A percentile compares a stretch with the other conserved stretches of the same genome.
These are phyloP conservation scores for Tipula vernalis DNA, from an alignment of 2,888 invertebrate species.

Conservation along the genomic window DNA sequence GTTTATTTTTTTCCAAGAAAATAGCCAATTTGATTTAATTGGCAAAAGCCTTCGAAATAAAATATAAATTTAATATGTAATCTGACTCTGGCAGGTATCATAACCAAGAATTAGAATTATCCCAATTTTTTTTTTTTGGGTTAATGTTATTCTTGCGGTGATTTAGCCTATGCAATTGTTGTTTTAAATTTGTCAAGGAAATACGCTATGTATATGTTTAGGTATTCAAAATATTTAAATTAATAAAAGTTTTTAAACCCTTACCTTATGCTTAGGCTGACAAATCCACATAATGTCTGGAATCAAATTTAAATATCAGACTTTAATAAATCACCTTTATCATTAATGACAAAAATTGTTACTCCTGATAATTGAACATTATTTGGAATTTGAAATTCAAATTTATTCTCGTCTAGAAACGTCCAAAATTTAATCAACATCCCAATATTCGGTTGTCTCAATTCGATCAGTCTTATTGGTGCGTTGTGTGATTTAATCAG, in stretches of 20 bases:
- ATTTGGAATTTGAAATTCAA: constrained; percentile 13
- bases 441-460: neutral
- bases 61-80: too few species aligned
- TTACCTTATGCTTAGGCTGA: neutral
- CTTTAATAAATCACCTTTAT: constrained; percentile 12
- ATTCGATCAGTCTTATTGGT: constrained; percentile 25
- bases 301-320: neutral
- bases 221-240: too few species aligned
- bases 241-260: neutral
- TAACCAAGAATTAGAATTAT: too few species aligned
- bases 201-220: too few species aligned
- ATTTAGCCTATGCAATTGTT: too few species aligned
- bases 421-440: constrained; percentile 12
- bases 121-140: too few species aligned
- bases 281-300: neutral
- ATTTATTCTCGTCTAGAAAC: neutral
- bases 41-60: too few species aligned
- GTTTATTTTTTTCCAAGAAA: too few species aligned
- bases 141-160: too few species aligned
- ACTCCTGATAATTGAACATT: neutral
- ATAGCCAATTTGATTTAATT: too few species aligned
- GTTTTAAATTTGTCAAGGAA: too few species aligned
- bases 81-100: too few species aligned
- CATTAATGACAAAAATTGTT: constrained; percentile 14
- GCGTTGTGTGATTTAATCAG: neutral